These are phyloP conservation scores for Euthynnus affinis DNA, from an alignment of 2,797 vertebrate species.

Conservation along the genomic window DNA sequence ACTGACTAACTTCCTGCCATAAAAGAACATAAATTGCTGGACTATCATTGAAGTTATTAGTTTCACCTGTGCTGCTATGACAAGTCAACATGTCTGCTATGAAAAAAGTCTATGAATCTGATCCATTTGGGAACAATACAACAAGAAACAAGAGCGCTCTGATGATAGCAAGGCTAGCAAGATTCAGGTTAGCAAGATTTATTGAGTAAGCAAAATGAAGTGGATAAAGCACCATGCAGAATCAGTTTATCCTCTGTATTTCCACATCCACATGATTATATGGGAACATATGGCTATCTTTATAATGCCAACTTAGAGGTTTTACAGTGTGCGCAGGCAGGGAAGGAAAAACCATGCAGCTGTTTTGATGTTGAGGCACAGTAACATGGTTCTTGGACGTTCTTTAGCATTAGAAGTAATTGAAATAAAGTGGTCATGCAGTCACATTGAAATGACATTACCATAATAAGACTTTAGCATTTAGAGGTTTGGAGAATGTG, in stretches of 20 bases:
- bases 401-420: not conserved
- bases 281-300: no score
- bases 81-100: not conserved
- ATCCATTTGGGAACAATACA: not conserved
- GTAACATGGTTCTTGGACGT: no score
- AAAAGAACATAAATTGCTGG: no score
- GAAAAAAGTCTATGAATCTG: not conserved
- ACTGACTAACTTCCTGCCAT: no score
- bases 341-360: not conserved
- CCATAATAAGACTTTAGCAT: no score
- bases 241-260: no score
- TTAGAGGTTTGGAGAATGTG: no score
- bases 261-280: not conserved
- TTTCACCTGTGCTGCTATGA: not conserved
- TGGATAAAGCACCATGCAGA: no score
- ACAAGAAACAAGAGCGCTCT: not conserved
- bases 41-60: not conserved
- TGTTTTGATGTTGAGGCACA: not conserved
- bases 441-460: no score
- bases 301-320: not conserved
- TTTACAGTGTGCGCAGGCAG: not conserved
- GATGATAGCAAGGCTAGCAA: not conserved
- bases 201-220: no score
- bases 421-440: not conserved
- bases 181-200: not conserved